A percentile compares a stretch with the other conserved stretches of the same genome.
Evolutionary conservation across 2,888 invertebrate genomes (phyloP).

Genomic region (Stenolophus ochropezus): DNA sequence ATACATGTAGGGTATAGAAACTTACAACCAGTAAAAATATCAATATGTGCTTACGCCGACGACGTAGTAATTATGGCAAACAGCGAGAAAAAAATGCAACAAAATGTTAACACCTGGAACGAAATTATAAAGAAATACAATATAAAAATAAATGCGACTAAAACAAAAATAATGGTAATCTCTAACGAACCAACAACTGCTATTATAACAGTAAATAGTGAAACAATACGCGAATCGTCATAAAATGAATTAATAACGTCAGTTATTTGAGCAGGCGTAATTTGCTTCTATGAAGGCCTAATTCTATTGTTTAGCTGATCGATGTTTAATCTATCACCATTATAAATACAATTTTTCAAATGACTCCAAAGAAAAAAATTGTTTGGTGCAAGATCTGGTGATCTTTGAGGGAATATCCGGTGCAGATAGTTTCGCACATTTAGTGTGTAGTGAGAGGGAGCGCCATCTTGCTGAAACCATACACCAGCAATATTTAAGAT

Average conservation of each 20-base stretch:
- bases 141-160: too few relatives aligned
- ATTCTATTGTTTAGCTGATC: background rate
- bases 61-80: too few relatives aligned
- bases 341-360: conserved; percentile 3
- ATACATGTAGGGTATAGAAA: too few relatives aligned
- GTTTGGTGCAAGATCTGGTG: conserved; percentile 12
- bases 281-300: background rate
- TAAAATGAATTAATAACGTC: background rate
- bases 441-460: background rate
- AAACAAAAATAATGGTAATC: too few relatives aligned
- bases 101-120: too few relatives aligned
- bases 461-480: background rate
- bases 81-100: too few relatives aligned
- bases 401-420: background rate
- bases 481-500: background rate
- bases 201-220: too few relatives aligned
- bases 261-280: background rate
- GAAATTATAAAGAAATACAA: too few relatives aligned
- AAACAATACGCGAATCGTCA: too few relatives aligned
- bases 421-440: background rate
- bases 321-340: conserved; percentile 23
- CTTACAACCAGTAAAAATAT: too few relatives aligned
- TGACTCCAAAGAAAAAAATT: background rate
- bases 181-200: too few relatives aligned
- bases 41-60: too few relatives aligned